Evolutionary conservation across 2,113 vertebrate species (phyloP).

Genomic region (Paradisaea rubra): DNA sequence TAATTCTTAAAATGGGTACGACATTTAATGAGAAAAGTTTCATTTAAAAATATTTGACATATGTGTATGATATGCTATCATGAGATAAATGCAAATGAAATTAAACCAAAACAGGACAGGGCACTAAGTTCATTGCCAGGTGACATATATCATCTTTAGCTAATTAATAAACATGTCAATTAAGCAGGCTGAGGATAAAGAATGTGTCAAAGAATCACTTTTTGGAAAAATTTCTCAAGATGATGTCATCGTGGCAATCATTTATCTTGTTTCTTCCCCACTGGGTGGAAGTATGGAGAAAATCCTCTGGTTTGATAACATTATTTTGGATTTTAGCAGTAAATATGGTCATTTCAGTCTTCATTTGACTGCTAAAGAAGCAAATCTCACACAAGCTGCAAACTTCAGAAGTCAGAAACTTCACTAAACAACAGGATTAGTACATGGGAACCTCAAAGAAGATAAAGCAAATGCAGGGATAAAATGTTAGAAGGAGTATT

Average conservation of each 20-base stretch:
- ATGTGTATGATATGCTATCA: not conserved
- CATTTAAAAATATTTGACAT: not conserved
- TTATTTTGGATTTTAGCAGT: not conserved
- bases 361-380: not conserved
- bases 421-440: not conserved
- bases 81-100: slow-evolving; percentile 25
- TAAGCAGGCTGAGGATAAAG: not conserved
- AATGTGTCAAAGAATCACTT: not conserved
- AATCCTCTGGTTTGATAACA: not conserved
- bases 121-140: not conserved
- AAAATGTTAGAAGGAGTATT: not conserved
- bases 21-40: not conserved
- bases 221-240: not conserved
- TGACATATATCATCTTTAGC: not conserved
- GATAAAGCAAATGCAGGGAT: not conserved
- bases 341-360: not conserved
- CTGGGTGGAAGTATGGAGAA: not conserved
- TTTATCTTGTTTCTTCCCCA: not conserved
- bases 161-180: slow-evolving; percentile 15
- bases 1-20: not conserved
- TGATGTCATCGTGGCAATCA: not conserved
- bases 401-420: not conserved
- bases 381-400: not conserved
- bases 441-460: not conserved
- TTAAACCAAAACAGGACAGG: not conserved